phyloP scores from a whole-genome alignment of 2,797 vertebrate genomes.

The Myotis daubentonii region DNA sequence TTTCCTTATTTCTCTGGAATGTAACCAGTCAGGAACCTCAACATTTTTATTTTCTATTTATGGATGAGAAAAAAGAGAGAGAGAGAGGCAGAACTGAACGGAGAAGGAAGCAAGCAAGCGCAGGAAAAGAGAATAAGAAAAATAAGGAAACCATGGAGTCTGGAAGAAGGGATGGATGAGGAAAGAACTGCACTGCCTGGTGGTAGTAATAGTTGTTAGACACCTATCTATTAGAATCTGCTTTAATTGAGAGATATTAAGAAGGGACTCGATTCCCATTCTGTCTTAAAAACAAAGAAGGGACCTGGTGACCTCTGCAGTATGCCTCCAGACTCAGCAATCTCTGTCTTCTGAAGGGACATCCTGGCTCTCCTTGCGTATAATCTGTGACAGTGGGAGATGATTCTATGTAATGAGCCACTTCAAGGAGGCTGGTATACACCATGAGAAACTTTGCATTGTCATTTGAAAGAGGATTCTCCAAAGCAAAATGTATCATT shows the following conservation, averaged over 20 bases:
- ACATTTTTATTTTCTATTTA: background rate
- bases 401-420: background rate
- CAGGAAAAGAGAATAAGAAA: background rate
- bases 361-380: background rate
- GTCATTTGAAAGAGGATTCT: constrained; percentile 25
- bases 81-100: background rate
- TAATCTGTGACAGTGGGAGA: background rate
- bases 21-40: constrained; percentile 45
- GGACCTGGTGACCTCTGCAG: background rate
- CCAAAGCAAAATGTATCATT: background rate
- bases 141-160: background rate
- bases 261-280: background rate
- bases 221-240: background rate
- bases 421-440: background rate
- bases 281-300: background rate
- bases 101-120: background rate
- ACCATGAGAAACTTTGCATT: background rate
- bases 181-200: background rate
- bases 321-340: background rate
- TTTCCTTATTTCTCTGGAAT: constrained; percentile 64
- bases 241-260: background rate
- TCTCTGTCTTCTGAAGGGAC: background rate
- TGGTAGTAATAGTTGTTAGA: background rate
- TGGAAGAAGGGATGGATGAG: background rate
- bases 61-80: background rate